Base-by-base conservation (phyloP, 2,113 vertebrate species). In the Acrocephalus kingi region DNA sequence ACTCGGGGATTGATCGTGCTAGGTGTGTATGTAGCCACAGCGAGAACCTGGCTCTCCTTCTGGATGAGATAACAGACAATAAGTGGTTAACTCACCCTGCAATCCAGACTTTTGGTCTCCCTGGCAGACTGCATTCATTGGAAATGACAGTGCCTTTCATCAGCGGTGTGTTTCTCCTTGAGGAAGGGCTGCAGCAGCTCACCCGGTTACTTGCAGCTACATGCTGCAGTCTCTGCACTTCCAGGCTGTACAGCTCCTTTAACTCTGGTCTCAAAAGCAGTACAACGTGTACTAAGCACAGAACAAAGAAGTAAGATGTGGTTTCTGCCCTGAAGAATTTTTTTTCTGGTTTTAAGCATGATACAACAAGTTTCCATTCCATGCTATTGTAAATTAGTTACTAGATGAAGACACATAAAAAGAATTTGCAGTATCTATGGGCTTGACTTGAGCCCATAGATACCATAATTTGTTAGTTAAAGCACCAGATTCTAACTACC, bases 351-450 rank as follows among this genome's bases (percentile, higher is more conserved):
- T 96, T 93, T 85, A 89, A 63, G 33, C 90, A 20, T 90, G 96
- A 95, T 96, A 35, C 58, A 87, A 90, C 89, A 94, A 76, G 94
- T 80, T 93, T 84, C 46, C 27, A 67, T 93, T 92, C 56, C 45
- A 7, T 81, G 51, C 48, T 92, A 13, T 59, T 88, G 43, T 66
- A 84, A 90, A 55, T 93, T 69, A 71, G 64, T 77, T 81, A 22
- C 43, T 93, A 78, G 71, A 75, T 91, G 69, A 91, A 76, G 58
- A 55, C 25, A 48, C 2, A 2, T 61, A 30, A 48, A 74, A 93
- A 88, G 82, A 90, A 83, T 91, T 73, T 67, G 63, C 19, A 74
- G 79, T 90, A 35, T 35, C 35, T 35, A 35, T 35, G 35, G 35
- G 35, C 33, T 88, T 80, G 55, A 61, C 56, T 86, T 83, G 14